Percentiles rank a stretch among this genome's conserved stretches.
These are phyloP conservation scores for Tromatobia lineatoria DNA, from an alignment of 2,888 invertebrate species.

Conservation along the genomic window DNA sequence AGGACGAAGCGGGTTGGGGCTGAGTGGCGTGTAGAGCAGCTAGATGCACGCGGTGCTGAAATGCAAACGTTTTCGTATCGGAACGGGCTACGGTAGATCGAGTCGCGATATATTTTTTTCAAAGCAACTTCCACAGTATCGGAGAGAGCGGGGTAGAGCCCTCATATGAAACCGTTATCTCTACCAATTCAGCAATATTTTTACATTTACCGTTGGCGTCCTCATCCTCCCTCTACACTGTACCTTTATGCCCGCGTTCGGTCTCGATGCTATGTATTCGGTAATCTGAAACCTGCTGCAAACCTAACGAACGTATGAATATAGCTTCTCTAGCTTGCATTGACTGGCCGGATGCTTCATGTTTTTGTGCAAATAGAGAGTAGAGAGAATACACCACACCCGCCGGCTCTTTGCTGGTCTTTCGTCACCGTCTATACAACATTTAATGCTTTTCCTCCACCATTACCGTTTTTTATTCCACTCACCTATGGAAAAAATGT, in stretches of 20 bases:
- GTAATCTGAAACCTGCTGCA: constrained; percentile 81
- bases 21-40: constrained; percentile 6
- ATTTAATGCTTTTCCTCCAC: background rate
- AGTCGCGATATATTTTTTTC: constrained; percentile 80
- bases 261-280: constrained; percentile 61
- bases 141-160: constrained; percentile 63
- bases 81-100: constrained; percentile 70
- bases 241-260: constrained; percentile 51
- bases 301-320: constrained; percentile 81
- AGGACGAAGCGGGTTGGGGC: background rate
- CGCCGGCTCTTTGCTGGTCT: constrained; percentile 51
- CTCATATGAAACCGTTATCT: constrained; percentile 82
- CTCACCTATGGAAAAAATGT: too few relatives aligned
- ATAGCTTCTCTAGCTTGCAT: constrained; percentile 71
- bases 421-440: constrained; percentile 47
- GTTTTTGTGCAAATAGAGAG: constrained; percentile 39
- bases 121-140: constrained; percentile 79
- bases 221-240: constrained; percentile 46
- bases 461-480: too few relatives aligned
- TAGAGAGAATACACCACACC: constrained; percentile 19
- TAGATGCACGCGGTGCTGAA: constrained; percentile 71
- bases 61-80: constrained; percentile 81
- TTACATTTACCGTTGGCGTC: constrained; percentile 79
- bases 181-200: constrained; percentile 84
- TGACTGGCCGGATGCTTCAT: constrained; percentile 56